Conservation (phyloP, 2,797 vertebrate genomes). For the Propithecus deckenii region DNA sequence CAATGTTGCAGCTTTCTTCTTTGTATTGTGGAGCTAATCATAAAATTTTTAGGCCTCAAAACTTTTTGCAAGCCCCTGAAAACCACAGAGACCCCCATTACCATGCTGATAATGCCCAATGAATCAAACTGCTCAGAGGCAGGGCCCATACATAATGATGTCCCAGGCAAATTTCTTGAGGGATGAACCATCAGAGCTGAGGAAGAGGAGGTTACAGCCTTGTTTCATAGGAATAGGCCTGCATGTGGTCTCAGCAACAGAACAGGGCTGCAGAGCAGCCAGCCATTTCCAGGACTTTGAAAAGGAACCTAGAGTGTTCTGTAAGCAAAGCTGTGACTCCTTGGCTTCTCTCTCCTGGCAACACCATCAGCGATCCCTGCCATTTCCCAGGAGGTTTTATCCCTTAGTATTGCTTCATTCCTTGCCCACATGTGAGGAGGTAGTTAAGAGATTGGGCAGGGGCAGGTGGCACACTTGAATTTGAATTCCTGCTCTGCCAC, state of each 20-base stretch:
- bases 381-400: background rate
- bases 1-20: slow-evolving; percentile 7
- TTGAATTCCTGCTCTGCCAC: background rate
- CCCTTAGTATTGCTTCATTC: background rate
- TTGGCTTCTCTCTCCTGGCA: slow-evolving; percentile 9
- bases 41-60: background rate
- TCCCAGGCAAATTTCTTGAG: background rate
- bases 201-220: background rate
- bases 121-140: background rate
- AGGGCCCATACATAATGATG: no score
- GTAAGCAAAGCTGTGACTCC: background rate
- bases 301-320: background rate
- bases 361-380: background rate
- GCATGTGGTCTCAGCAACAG: background rate
- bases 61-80: background rate
- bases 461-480: background rate
- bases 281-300: background rate
- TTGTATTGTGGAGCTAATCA: background rate
- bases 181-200: background rate
- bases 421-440: background rate
- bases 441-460: background rate
- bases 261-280: background rate
- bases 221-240: background rate
- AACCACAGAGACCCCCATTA: background rate
- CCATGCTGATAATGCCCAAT: background rate